phyloP scores from a whole-genome alignment of 2,113 vertebrate species.

The Zeus faber region DNA sequence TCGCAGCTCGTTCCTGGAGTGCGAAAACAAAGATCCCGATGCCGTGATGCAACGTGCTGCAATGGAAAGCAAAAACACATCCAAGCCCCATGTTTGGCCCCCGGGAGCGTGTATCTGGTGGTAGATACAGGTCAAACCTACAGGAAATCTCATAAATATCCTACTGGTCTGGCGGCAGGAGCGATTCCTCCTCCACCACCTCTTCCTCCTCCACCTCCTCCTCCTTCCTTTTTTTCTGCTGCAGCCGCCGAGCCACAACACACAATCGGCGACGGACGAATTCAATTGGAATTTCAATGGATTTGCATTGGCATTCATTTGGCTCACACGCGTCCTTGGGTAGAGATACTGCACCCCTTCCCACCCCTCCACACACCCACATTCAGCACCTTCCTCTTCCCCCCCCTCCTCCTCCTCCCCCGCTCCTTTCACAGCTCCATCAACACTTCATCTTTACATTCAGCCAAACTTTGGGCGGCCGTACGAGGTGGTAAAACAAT shows the following conservation, averaged over 20 bases:
- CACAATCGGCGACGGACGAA: no score
- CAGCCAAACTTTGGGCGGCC: constrained; percentile 42
- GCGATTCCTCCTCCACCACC: no score
- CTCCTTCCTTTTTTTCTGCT: no score
- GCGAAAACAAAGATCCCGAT: constrained; percentile 59
- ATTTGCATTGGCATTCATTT: constrained; percentile 58
- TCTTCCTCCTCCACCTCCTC: no score
- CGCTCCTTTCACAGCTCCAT: no score
- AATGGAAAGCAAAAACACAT: constrained; percentile 48
- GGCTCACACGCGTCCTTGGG: constrained; percentile 55
- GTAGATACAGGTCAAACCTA: no score
- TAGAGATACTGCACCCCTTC: constrained; percentile 1
- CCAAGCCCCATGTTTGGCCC: no score
- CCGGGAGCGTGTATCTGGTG: no score
- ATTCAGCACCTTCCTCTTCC: no score
- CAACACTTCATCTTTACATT: constrained; percentile 20
- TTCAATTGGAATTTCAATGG: constrained; percentile 61
- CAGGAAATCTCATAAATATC: no score
- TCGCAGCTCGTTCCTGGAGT: not conserved
- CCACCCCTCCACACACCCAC: constrained; percentile 23
- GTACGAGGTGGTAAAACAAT: constrained; percentile 48
- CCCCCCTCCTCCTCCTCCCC: not conserved
- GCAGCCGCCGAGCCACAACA: no score
- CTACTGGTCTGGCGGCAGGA: no score
- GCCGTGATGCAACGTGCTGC: constrained; percentile 64